Base-by-base conservation (phyloP, 2,888 invertebrate species). In the Aporophyla lueneburgensis region DNA sequence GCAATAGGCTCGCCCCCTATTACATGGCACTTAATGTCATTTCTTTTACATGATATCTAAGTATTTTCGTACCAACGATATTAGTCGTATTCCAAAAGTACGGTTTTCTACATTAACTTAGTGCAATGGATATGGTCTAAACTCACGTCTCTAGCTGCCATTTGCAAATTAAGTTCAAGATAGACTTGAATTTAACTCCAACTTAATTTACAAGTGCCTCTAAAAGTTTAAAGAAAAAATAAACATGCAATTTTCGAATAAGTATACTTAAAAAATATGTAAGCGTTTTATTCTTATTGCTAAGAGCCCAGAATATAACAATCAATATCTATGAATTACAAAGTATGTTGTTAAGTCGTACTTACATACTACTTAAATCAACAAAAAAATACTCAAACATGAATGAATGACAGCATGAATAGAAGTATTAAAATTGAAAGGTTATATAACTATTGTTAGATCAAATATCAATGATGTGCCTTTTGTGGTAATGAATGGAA, bases 391-490 rank as follows among this genome's bases (percentile, higher is more conserved):
- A 33, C 24, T 24, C 3, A 54, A 9, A 19, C 10, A n/a, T 80
- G 51, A 81, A n/a, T 80, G 56, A 78, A 19, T 63, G 78, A 59
- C 74, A 78, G 12, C 1, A n/a, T 74, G 51, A 81, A 74, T 74
- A 78, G 56, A 80, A 72, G 16, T 12, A 14, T 24, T 19, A 58
- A 33, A 51, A 24, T 19, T 16, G 3, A 58, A 63, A 80, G 74
- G 51, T 63, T 63, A 80, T 51, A 21, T 73, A 46, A 33, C 16
- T 53, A 46, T 78, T 80, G 80, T 80, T 43, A 5, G 7, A 33
- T 80, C 43, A 63, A 33, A 80, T 73, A 73, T 63, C 33, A 80
- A 63, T 73, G 72, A 54, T 14, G 7, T 24, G n/a, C 16, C 24
- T 73, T 43, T n/a, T 80, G 21, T 51, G n/a, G 10, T 62, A 27